A percentile compares a stretch with the other conserved stretches of the same genome.
These are phyloP conservation scores for Kryptolebias marmoratus DNA, from an alignment of 2,113 vertebrate species.

Conservation along the genomic window DNA sequence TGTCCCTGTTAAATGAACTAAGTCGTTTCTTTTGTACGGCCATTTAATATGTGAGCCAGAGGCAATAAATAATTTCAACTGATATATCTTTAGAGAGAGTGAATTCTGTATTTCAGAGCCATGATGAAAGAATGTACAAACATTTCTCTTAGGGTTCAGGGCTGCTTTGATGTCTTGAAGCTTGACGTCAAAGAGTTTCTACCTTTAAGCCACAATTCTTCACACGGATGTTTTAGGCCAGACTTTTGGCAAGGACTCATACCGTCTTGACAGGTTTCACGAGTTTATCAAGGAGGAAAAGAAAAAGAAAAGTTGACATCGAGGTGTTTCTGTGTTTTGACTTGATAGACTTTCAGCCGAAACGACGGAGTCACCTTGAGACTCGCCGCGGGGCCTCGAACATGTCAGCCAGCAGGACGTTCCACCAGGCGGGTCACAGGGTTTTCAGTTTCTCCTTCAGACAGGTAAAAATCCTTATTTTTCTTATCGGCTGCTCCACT, in stretches of 20 bases:
- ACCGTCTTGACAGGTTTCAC: slow-evolving; percentile 26
- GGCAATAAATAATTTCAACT: slow-evolving; percentile 13
- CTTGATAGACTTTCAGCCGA: slow-evolving; percentile 54
- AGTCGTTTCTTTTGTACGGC: slow-evolving; percentile 7
- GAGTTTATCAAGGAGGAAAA: background rate
- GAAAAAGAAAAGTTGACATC: slow-evolving; percentile 29
- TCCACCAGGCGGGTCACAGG: slow-evolving; percentile 44
- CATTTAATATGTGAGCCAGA: background rate
- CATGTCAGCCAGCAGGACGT: slow-evolving; percentile 50
- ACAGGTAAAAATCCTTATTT: background rate
- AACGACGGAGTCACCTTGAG: slow-evolving; percentile 37
- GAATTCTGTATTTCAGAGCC: slow-evolving; percentile 17
- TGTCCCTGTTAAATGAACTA: background rate
- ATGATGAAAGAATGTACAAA: slow-evolving; percentile 38
- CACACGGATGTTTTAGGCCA: slow-evolving; percentile 15
- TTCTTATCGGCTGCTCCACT: too few relatives aligned
- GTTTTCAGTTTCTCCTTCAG: slow-evolving; percentile 42
- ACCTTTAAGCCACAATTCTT: slow-evolving; percentile 33
- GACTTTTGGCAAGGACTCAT: slow-evolving; percentile 18
- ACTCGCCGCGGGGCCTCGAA: slow-evolving; percentile 27
- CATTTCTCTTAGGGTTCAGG: slow-evolving; percentile 27
- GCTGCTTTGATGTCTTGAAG: slow-evolving; percentile 37
- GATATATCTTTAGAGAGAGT: slow-evolving; percentile 17
- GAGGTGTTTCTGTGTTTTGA: slow-evolving; percentile 41
- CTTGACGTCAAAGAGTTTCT: slow-evolving; percentile 30